These are phyloP conservation scores for Araneus ventricosus DNA, from an alignment of 1,140 invertebrate species.

Conservation along the genomic window DNA sequence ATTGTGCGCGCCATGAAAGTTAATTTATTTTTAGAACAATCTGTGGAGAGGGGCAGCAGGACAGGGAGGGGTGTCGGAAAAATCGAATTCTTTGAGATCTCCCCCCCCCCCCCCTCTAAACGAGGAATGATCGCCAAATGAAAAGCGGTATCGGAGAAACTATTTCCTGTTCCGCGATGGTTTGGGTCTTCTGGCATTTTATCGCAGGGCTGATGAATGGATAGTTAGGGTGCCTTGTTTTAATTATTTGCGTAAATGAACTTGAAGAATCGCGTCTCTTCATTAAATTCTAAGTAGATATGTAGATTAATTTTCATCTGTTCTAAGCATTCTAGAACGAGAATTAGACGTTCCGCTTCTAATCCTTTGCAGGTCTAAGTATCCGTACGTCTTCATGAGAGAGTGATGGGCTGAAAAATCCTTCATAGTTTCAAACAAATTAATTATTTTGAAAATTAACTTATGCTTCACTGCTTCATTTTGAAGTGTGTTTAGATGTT, in stretches of 20 bases:
- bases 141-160: conserved; percentile 23
- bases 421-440: too few relatives aligned
- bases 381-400: too few relatives aligned
- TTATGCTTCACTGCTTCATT: too few relatives aligned
- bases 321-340: too few relatives aligned
- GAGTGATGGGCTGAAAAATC: too few relatives aligned
- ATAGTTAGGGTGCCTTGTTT: not conserved
- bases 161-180: not conserved
- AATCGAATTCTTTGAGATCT: not conserved
- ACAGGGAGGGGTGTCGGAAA: not conserved
- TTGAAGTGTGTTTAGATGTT: too few relatives aligned
- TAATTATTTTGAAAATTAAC: too few relatives aligned
- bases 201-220: not conserved
- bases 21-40: conserved; percentile 41
- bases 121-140: conserved; percentile 23
- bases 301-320: too few relatives aligned
- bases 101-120: not conserved
- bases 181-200: not conserved
- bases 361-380: too few relatives aligned
- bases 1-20: not conserved
- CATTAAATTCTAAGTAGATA: too few relatives aligned
- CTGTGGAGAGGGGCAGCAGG: not conserved
- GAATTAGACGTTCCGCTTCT: too few relatives aligned
- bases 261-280: not conserved
- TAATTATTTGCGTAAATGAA: not conserved